phyloP scores from a whole-genome alignment of 2,113 vertebrate species.

The Hemichromis elongatus region DNA sequence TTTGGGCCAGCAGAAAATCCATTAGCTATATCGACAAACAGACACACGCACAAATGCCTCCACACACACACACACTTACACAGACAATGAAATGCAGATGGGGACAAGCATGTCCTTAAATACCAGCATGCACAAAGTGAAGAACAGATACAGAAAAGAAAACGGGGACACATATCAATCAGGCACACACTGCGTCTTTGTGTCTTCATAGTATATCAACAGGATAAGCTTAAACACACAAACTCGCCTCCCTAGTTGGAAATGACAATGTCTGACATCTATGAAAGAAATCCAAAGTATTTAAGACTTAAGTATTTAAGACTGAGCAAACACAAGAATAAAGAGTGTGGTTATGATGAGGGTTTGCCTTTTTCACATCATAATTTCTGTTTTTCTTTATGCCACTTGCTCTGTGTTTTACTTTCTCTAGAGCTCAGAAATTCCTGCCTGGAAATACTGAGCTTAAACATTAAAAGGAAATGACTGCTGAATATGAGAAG shows the following conservation, averaged over 20 bases:
- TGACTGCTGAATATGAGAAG: constrained; percentile 45
- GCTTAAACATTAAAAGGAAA: constrained; percentile 67
- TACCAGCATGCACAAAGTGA: background rate
- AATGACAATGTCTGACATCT: background rate
- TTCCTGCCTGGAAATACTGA: constrained; percentile 67
- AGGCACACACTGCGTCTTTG: background rate
- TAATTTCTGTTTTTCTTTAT: constrained; percentile 25
- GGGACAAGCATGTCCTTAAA: background rate
- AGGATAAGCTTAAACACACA: background rate
- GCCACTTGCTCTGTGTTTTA: background rate
- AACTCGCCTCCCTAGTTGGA: background rate
- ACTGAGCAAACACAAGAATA: background rate
- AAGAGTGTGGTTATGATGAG: background rate
- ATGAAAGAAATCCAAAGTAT: background rate
- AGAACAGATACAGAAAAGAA: background rate
- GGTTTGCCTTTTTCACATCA: background rate
- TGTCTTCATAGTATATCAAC: background rate
- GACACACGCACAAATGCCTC: background rate
- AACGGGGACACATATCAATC: background rate
- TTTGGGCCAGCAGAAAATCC: constrained; percentile 64
- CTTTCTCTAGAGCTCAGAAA: constrained; percentile 6
- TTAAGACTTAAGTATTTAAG: background rate
- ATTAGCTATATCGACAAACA: constrained; percentile 72
- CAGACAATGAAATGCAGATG: constrained; percentile 17
- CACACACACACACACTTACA: background rate